These are phyloP conservation scores for Lamproptera curius DNA, from an alignment of 2,888 invertebrate species.

Conservation along the genomic window DNA sequence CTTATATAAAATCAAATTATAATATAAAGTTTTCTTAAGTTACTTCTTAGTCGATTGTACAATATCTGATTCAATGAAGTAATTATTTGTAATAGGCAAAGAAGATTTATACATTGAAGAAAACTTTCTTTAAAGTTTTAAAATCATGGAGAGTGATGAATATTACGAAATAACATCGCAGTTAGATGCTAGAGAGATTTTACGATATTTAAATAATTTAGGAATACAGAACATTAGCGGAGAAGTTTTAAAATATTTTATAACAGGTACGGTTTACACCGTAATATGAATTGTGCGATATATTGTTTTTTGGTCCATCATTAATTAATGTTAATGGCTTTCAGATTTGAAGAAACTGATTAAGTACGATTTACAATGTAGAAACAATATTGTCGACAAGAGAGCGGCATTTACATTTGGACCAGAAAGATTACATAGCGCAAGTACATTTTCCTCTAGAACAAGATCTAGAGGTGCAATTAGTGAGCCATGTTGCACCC, in stretches of 20 bases:
- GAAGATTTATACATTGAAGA: no score
- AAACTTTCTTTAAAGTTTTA: background rate
- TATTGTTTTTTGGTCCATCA: no score
- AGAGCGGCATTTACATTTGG: slow-evolving; percentile 33
- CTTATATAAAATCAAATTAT: no score
- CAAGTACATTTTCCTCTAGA: slow-evolving; percentile 68
- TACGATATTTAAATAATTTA: slow-evolving; percentile 84
- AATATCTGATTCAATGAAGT: background rate
- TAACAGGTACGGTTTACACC: slow-evolving; percentile 78
- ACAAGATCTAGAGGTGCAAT: slow-evolving; percentile 48
- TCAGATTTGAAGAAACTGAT: slow-evolving; percentile 83
- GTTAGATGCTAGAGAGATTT: slow-evolving; percentile 85
- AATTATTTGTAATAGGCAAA: no score
- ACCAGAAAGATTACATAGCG: slow-evolving; percentile 64
- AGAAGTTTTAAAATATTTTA: slow-evolving; percentile 86
- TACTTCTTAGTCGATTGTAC: no score
- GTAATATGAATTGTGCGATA: no score
- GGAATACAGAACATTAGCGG: slow-evolving; percentile 87
- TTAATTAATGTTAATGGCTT: slow-evolving; percentile 28
- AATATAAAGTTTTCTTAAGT: no score
- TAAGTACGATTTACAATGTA: slow-evolving; percentile 77
- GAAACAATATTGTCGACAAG: slow-evolving; percentile 36
- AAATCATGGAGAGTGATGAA: slow-evolving; percentile 32
- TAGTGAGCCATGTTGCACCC: slow-evolving; percentile 39
- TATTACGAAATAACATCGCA: slow-evolving; percentile 60